Evolutionary conservation across 2,797 vertebrate genomes (phyloP).

Genomic region (Morus bassanus): DNA sequence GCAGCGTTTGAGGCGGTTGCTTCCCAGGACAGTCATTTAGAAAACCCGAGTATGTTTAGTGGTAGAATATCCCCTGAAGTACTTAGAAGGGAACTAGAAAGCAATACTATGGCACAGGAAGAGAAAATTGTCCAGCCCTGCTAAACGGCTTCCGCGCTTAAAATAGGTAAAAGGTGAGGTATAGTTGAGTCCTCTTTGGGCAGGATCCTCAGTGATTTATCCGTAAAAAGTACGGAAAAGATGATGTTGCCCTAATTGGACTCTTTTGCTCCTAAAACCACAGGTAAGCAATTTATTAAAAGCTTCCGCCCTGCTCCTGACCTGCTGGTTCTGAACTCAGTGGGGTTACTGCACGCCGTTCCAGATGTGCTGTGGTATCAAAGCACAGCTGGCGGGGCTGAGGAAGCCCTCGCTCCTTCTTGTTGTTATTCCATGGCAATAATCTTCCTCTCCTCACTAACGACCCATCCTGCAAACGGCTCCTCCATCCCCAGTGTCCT

Average conservation of each 20-base stretch:
- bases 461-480: not conserved
- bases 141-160: slow-evolving; percentile 43
- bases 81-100: slow-evolving; percentile 60
- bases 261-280: slow-evolving; percentile 23
- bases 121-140: slow-evolving; percentile 28
- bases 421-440: not conserved
- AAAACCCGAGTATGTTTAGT: slow-evolving; percentile 50
- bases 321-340: slow-evolving; percentile 58
- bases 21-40: slow-evolving; percentile 58
- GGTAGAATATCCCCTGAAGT: slow-evolving; percentile 42
- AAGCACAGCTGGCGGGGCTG: slow-evolving; percentile 33
- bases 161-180: slow-evolving; percentile 60
- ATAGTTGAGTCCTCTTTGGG: not conserved
- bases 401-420: not conserved
- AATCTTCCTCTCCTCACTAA: not conserved
- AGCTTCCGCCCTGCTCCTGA: slow-evolving; percentile 44
- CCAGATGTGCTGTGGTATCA: slow-evolving; percentile 59
- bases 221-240: not conserved
- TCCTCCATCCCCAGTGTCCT: not conserved
- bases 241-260: slow-evolving; percentile 35
- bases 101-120: slow-evolving; percentile 57
- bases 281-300: slow-evolving; percentile 62
- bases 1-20: slow-evolving; percentile 54
- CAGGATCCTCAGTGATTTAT: slow-evolving; percentile 27
- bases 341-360: slow-evolving; percentile 6